A percentile compares a stretch with the other conserved stretches of the same genome.
These are phyloP conservation scores for Herminia tarsipennalis DNA, from an alignment of 2,888 invertebrate species.

Conservation along the genomic window DNA sequence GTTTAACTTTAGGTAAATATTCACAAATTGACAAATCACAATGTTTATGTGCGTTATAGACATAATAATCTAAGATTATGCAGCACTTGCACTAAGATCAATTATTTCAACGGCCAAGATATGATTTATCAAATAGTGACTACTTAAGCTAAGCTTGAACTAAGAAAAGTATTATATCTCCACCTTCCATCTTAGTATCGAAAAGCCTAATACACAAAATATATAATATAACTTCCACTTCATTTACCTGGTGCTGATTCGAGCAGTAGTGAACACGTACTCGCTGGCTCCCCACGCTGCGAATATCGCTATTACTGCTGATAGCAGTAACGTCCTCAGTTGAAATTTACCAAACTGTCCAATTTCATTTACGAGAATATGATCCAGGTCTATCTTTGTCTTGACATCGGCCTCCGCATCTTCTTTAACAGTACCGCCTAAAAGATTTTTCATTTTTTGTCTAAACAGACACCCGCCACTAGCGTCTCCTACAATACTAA, in stretches of 20 bases:
- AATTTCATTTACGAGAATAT: constrained; percentile 61
- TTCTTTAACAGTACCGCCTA: neutral
- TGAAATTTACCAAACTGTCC: constrained; percentile 69
- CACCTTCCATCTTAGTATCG: too few relatives aligned
- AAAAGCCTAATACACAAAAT: too few relatives aligned
- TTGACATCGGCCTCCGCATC: neutral
- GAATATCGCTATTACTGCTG: constrained; percentile 14
- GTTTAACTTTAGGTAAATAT: too few relatives aligned
- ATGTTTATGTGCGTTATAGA: too few relatives aligned
- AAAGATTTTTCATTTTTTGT: neutral
- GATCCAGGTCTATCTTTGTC: neutral
- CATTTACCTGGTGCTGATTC: constrained; percentile 66
- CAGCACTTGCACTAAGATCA: too few relatives aligned
- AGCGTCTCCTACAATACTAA: neutral
- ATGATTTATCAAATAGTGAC: too few relatives aligned
- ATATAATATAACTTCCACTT: neutral
- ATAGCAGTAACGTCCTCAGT: constrained; percentile 38
- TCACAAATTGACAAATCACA: too few relatives aligned
- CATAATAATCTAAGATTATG: too few relatives aligned
- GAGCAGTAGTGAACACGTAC: constrained; percentile 66
- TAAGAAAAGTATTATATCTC: too few relatives aligned
- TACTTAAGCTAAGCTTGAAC: too few relatives aligned
- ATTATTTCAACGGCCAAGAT: too few relatives aligned
- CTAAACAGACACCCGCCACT: neutral
- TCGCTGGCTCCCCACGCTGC: constrained; percentile 40